Percentiles rank a stretch among this genome's conserved stretches.
These are phyloP conservation scores for Chloroceryle amazona DNA, from an alignment of 2,797 vertebrate genomes.

Conservation along the genomic window DNA sequence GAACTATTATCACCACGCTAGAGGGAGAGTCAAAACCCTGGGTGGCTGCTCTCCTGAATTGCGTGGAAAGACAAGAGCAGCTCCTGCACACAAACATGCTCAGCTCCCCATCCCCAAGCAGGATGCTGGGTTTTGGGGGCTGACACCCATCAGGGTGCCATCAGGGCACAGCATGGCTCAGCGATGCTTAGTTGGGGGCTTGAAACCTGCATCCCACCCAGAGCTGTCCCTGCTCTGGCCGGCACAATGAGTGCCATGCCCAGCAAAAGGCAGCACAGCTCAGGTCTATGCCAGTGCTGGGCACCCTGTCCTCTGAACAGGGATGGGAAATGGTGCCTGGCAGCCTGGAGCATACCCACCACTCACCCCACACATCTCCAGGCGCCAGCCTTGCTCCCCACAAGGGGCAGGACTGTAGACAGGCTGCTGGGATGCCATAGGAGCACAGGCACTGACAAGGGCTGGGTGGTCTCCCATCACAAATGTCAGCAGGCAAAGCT, in stretches of 20 bases:
- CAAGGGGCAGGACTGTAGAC: neutral
- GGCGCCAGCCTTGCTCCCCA: neutral
- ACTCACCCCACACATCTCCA: rapidly evolving
- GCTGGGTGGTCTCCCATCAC: neutral
- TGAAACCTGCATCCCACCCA: neutral
- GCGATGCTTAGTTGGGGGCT: neutral
- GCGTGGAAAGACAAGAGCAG: neutral
- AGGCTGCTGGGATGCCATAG: neutral
- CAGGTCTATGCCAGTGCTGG: neutral
- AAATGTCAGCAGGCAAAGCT: neutral
- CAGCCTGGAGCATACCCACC: neutral
- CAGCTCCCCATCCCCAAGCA: neutral
- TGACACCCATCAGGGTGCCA: neutral
- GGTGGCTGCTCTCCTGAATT: neutral
- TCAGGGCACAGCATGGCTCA: neutral
- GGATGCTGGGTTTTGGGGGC: neutral
- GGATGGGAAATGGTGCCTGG: neutral
- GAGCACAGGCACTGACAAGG: rapidly evolving
- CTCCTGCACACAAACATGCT: rapidly evolving
- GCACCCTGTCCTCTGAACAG: neutral
- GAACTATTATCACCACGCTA: rapidly evolving
- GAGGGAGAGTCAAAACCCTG: neutral
- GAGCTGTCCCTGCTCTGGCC: neutral
- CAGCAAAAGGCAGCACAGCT: neutral
- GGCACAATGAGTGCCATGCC: neutral